phyloP scores from a whole-genome alignment of 2,888 invertebrate genomes.

The Acanthosepion esculentum region DNA sequence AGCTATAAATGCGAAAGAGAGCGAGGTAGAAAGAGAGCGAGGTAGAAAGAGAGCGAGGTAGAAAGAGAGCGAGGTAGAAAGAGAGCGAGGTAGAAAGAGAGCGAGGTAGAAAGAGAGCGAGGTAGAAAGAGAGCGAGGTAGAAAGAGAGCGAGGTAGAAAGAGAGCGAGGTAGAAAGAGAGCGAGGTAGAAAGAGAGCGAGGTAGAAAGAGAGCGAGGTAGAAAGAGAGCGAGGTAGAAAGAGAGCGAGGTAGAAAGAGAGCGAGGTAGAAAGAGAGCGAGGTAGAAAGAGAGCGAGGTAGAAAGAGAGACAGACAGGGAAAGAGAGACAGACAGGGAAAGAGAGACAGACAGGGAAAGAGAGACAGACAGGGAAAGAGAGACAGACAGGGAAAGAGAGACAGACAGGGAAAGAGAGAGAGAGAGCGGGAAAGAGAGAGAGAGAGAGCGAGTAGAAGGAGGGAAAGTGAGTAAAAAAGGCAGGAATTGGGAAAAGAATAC shows the following conservation, averaged over 20 bases:
- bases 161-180: no score
- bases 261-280: background rate
- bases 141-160: no score
- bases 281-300: background rate
- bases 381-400: conserved; percentile 39
- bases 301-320: background rate
- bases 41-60: conserved; percentile 40
- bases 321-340: conserved; percentile 38
- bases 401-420: no score
- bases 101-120: no score
- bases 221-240: background rate
- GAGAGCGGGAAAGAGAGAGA: no score
- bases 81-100: background rate
- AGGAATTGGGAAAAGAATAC: background rate
- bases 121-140: no score
- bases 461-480: background rate
- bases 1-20: background rate
- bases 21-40: background rate
- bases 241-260: background rate
- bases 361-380: conserved; percentile 14
- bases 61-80: background rate
- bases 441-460: no score
- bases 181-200: no score
- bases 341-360: conserved; percentile 24
- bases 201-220: no score